Evolutionary conservation across 2,888 invertebrate species (phyloP).

Genomic region (Drosophila melanosoma): DNA sequence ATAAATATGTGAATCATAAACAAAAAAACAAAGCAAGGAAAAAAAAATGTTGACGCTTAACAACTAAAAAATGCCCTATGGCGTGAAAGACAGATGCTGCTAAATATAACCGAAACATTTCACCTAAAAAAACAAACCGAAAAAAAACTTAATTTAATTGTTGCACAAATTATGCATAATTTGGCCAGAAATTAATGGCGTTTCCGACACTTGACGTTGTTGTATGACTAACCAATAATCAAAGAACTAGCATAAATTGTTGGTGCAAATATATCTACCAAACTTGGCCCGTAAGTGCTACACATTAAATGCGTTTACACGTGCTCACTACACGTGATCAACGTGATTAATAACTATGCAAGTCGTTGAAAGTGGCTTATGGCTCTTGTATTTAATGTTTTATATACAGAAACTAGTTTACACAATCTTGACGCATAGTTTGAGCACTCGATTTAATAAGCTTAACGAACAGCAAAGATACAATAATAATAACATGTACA

Average conservation of each 20-base stretch:
- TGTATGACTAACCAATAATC: slow-evolving; percentile 25
- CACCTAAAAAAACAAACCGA: slow-evolving; percentile 1
- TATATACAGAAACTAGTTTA: slow-evolving; percentile 26
- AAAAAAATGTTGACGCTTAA: slow-evolving; percentile 63
- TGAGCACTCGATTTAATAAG: slow-evolving; percentile 16
- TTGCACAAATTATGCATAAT: slow-evolving; percentile 71
- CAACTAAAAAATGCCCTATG: slow-evolving; percentile 66
- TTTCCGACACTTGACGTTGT: slow-evolving; percentile 59
- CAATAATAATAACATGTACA: slow-evolving; percentile 9
- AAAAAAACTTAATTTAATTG: slow-evolving; percentile 57
- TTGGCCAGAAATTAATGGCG: slow-evolving; percentile 48
- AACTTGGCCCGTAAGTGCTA: slow-evolving; percentile 17
- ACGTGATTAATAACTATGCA: slow-evolving; percentile 20
- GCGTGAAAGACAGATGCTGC: slow-evolving; percentile 49
- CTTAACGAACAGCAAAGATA: slow-evolving; percentile 9
- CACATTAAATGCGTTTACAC: slow-evolving; percentile 34
- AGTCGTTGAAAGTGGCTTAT: slow-evolving; percentile 8
- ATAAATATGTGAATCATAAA: slow-evolving; percentile 47
- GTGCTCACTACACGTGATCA: slow-evolving; percentile 30
- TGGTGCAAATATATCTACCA: slow-evolving; percentile 40
- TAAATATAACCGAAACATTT: slow-evolving; percentile 25
- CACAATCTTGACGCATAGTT: slow-evolving; percentile 15
- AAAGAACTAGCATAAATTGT: slow-evolving; percentile 39
- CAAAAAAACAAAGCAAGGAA: not conserved
- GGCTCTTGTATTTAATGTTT: slow-evolving; percentile 7